Evolutionary conservation across 1,140 invertebrate genomes (phyloP).

Genomic region (Trichomalopsis sarcophagae): DNA sequence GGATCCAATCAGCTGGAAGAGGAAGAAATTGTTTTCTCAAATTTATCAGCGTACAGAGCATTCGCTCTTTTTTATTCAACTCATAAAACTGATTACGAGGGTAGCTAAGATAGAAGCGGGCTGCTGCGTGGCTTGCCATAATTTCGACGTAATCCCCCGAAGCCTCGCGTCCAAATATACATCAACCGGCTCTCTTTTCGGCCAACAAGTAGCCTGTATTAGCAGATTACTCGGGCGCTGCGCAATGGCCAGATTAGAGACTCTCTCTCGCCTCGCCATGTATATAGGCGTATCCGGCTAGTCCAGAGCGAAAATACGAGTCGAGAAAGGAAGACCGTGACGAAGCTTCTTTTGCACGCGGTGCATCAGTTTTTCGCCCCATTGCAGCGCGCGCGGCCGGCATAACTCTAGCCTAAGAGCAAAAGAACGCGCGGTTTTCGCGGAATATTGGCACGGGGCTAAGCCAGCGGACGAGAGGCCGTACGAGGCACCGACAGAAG

Average conservation of each 20-base stretch:
- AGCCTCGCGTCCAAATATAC: constrained; percentile 42
- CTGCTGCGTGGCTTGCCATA: not conserved
- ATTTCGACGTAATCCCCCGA: constrained; percentile 51
- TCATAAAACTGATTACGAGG: no score
- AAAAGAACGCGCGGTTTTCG: constrained; percentile 54
- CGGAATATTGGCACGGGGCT: constrained; percentile 60
- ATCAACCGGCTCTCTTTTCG: not conserved
- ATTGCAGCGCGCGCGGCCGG: not conserved
- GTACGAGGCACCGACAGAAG: constrained; percentile 66
- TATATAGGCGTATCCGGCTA: not conserved
- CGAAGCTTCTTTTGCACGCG: not conserved
- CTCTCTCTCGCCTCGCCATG: not conserved
- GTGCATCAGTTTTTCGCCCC: no score
- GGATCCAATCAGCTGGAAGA: no score
- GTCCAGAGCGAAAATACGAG: not conserved
- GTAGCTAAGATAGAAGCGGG: no score
- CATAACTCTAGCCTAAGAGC: not conserved
- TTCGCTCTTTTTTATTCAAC: no score
- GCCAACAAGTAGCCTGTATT: constrained; percentile 34
- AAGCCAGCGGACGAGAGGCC: constrained; percentile 62
- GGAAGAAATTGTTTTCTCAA: no score
- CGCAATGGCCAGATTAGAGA: constrained; percentile 55
- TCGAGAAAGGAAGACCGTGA: not conserved
- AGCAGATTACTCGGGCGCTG: constrained; percentile 49
- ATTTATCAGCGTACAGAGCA: no score